Evolutionary conservation across 2,797 vertebrate species (phyloP).

Genomic region (Muraenolepis orangiensis): DNA sequence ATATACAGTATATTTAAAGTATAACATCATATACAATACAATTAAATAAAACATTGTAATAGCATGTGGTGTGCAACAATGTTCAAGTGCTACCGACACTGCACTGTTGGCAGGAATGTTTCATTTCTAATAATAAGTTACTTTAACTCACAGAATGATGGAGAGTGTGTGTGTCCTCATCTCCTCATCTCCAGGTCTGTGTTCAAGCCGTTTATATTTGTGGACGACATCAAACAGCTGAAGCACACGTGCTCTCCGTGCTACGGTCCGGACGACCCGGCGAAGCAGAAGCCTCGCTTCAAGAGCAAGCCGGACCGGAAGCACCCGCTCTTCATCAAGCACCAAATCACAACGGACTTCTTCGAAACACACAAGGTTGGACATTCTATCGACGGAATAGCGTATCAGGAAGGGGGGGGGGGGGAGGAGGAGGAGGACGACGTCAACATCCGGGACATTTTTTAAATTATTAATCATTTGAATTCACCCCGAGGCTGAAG

Average conservation of each 20-base stretch:
- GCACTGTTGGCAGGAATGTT: no score
- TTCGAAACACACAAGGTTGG: constrained; percentile 64
- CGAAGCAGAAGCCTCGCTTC: constrained; percentile 84
- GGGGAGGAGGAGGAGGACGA: not conserved
- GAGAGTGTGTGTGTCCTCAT: no score
- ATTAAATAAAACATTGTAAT: not conserved
- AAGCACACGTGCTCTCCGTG: constrained; percentile 82
- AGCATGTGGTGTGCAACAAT: not conserved
- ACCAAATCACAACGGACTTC: constrained; percentile 76
- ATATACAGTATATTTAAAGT: no score
- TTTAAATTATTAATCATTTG: no score
- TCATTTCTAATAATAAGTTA: no score
- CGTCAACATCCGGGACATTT: not conserved
- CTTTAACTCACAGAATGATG: no score
- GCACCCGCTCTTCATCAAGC: constrained; percentile 85
- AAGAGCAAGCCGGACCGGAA: constrained; percentile 88
- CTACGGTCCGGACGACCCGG: constrained; percentile 83
- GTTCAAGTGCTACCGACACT: no score
- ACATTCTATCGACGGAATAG: not conserved
- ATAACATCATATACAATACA: not conserved
- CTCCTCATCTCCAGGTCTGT: constrained; percentile 79
- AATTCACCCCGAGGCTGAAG: not conserved
- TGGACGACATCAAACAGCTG: constrained; percentile 71
- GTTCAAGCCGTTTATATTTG: constrained; percentile 97
- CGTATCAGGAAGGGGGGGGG: no score